Evolutionary conservation across 2,113 vertebrate genomes (phyloP).

Genomic region (Spheniscus mendiculus): DNA sequence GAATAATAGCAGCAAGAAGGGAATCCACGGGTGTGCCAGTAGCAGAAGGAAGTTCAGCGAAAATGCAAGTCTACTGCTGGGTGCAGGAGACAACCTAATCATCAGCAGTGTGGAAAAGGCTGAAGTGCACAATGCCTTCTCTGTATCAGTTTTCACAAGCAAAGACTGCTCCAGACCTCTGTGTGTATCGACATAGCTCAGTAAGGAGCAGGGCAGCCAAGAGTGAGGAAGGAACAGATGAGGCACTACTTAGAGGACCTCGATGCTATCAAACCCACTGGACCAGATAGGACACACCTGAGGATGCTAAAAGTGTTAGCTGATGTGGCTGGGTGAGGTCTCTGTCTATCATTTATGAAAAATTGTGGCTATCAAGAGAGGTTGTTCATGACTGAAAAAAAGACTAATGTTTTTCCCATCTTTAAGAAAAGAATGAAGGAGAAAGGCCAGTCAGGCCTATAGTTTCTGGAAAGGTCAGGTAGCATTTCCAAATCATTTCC

Average conservation of each 20-base stretch:
- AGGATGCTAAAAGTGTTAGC: not conserved
- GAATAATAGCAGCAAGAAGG: not conserved
- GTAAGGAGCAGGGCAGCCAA: not conserved
- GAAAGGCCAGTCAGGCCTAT: not conserved
- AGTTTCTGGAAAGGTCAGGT: not conserved
- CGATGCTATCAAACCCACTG: accelerated
- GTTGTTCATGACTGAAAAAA: not conserved
- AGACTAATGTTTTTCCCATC: not conserved
- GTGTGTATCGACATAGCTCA: not conserved
- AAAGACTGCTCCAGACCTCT: not conserved
- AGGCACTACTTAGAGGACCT: not conserved
- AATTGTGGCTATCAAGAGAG: not conserved
- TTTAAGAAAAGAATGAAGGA: not conserved
- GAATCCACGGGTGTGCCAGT: not conserved
- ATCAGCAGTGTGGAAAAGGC: not conserved
- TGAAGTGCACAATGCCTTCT: not conserved
- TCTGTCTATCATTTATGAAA: not conserved
- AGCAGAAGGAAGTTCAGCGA: not conserved
- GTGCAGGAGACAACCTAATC: not conserved
- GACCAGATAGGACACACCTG: no score
- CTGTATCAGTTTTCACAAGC: not conserved
- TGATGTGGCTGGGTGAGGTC: not conserved
- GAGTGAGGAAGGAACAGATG: not conserved
- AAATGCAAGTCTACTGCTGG: not conserved
- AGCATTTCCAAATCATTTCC: not conserved